Evolutionary conservation across 23 tunicate genomes (phyloP).

Genomic region (Oikopleura vanhoeffeni): DNA sequence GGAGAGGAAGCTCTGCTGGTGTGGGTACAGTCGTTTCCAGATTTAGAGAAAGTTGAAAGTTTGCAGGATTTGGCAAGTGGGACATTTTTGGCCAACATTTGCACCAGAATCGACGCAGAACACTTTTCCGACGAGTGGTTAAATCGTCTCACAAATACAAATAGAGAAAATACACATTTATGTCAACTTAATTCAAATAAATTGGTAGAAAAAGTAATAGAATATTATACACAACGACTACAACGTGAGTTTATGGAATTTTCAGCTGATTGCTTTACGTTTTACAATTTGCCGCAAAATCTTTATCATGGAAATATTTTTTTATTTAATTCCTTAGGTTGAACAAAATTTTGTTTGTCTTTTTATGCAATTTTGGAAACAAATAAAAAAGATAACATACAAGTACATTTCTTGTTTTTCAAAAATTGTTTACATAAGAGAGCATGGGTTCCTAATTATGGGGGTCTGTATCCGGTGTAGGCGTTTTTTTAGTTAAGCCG

Average conservation of each 20-base stretch:
- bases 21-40: constrained; percentile 14
- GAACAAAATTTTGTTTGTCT: no score
- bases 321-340: no score
- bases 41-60: neutral
- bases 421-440: no score
- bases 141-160: neutral
- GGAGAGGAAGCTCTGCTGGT: constrained; percentile 11
- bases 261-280: no score
- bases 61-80: neutral
- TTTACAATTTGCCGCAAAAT: no score
- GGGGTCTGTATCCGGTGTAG: no score
- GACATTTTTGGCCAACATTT: neutral
- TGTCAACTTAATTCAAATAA: neutral
- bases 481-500: no score
- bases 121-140: neutral
- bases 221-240: constrained; percentile 1
- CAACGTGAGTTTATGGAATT: constrained; percentile 10
- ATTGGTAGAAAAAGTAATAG: neutral
- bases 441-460: no score
- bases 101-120: neutral
- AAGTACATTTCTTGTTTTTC: no score
- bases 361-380: no score
- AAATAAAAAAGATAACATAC: no score
- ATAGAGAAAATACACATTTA: neutral
- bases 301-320: no score